A percentile compares a stretch with the other conserved stretches of the same genome.
phyloP scores from a whole-genome alignment of 2,113 vertebrate species.

The Castor canadensis region DNA sequence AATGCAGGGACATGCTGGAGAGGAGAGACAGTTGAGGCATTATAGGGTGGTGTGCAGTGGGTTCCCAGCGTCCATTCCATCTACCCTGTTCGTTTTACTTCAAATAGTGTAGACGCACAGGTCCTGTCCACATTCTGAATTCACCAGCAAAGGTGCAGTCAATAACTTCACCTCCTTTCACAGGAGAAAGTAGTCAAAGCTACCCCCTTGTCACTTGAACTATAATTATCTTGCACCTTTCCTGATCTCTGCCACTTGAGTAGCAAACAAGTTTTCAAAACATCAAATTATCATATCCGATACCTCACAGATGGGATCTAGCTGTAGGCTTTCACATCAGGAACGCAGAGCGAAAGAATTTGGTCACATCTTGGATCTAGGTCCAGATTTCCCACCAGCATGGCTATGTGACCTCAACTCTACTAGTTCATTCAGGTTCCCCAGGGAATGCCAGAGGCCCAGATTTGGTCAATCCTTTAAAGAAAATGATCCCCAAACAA shows the following conservation, averaged over 20 bases:
- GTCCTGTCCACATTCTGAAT: not conserved
- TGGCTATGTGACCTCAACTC: too few relatives aligned
- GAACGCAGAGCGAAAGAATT: not conserved
- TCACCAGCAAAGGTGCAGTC: not conserved
- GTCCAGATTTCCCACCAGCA: not conserved
- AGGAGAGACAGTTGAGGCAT: not conserved
- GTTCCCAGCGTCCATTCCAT: not conserved
- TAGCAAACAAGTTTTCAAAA: not conserved
- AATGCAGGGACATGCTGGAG: constrained; percentile 96
- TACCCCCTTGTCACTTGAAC: not conserved
- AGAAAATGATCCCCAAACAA: not conserved
- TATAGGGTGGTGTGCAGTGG: not conserved
- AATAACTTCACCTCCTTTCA: not conserved
- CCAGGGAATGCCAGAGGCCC: not conserved
- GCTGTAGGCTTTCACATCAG: not conserved
- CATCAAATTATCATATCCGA: not conserved
- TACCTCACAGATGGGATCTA: not conserved
- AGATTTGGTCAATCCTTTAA: not conserved
- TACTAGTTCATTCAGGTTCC: not conserved
- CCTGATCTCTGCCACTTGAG: not conserved
- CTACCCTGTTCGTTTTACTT: not conserved
- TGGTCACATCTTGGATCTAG: not conserved
- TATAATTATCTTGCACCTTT: not conserved
- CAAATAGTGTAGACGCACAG: not conserved
- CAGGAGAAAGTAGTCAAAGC: not conserved